Conservation (phyloP, 2,113 vertebrate species). For the Pseudopipra pipra region DNA sequence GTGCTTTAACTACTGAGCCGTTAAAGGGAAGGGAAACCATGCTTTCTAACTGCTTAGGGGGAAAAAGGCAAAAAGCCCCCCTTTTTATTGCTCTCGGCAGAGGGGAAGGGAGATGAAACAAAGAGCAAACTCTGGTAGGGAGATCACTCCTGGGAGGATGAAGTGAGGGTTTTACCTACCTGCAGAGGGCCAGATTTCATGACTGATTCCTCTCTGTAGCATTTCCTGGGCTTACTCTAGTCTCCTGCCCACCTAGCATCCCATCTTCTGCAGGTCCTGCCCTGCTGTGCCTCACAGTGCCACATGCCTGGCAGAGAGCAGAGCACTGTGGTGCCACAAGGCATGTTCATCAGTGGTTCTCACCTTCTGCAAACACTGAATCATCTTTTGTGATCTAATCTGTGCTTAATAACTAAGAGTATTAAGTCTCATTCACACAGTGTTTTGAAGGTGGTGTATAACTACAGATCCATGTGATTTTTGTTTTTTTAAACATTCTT, state of each 20-base stretch:
- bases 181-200: not conserved
- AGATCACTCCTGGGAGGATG: not conserved
- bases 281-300: rapidly evolving
- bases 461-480: not conserved
- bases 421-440: not conserved
- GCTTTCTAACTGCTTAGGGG: not conserved
- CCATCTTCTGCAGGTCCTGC: rapidly evolving
- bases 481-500: not conserved
- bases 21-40: not conserved
- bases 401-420: not conserved
- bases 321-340: rapidly evolving
- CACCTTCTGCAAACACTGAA: not conserved
- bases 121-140: not conserved
- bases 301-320: rapidly evolving
- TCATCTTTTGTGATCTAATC: not conserved
- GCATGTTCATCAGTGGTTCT: not conserved
- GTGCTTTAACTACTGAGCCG: not conserved
- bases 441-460: not conserved
- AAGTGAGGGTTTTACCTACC: not conserved
- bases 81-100: not conserved
- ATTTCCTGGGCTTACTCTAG: not conserved
- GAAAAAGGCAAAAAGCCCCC: not conserved
- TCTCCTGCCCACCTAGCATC: not conserved
- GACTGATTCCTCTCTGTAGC: not conserved
- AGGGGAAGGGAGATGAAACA: not conserved